Evolutionary conservation across 2,113 vertebrate genomes (phyloP), one percentile per base, ranked within the genome.

Genomic region (Calyptomena viridis): DNA sequence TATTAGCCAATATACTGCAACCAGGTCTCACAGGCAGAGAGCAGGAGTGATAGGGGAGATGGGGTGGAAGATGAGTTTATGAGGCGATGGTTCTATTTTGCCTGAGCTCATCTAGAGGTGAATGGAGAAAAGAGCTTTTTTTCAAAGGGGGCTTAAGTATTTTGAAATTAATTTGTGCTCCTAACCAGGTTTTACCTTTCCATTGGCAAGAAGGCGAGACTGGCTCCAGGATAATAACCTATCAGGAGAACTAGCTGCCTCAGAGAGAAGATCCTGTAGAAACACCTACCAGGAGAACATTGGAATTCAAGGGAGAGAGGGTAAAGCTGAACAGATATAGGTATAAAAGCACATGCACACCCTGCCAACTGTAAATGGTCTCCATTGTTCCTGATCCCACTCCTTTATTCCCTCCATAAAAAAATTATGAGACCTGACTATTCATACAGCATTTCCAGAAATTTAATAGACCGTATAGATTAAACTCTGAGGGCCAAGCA

Each of bases 331-430:
- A 71, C 35, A 42, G 42, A 42, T 33, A 78, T 7, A 72, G 33
- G 17, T 55, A 78, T 14, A 82, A 83, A 84, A 25, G 42, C 0
- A 0, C 28, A 46, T 56, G 67, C 1, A 0, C 25, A 49, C 25
- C 23, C 44, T 92, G 76, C 69, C 77, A 71, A 46, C 55, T 3
- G 6, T 82, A 89, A 94, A 96, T 55, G 74, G 62, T 12, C 71
- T 92, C 77, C 66, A 39, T 64, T 90, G 87, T 88, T 91, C 84
- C 69, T 50, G 86, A 94, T 89, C 64, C 80, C 46, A 50, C 53
- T 93, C 56, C 37, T 97, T 95, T 95, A 81, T 96, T 96, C 92
- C 89, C 68, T 66, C 77, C 58, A 90, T 93, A 97, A 97, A 96
- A 85, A 87, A 91, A 95, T 95, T 96, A 95, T 90, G 76, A 94